Base-by-base conservation (phyloP, 2,113 vertebrate genomes). In the Labeo catla region DNA sequence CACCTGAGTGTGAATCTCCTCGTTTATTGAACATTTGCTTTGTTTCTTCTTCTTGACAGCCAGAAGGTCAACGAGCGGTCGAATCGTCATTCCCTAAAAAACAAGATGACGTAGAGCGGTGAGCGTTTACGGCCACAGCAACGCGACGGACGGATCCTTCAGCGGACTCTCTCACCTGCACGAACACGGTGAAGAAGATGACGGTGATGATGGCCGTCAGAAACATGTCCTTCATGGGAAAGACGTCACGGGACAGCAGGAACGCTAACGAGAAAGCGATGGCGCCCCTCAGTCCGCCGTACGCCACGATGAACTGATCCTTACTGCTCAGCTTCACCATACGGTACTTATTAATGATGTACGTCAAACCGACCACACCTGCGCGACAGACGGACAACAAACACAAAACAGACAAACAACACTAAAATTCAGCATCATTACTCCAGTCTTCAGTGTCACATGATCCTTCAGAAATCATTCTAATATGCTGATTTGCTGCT, bases 1-100 rank as follows among this genome's bases (percentile, higher is more conserved):
- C 91, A 99, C 98, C 97, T 98, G 97, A 0, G 96, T 97, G 94
- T 99, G 97, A 90, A 99, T 98, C 95, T 99, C 98, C 91, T 99
- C 98, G 0, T 98, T 98, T 90, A 99, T 98, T 39, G 98, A 97
- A n/a, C 92, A 92, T 83, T 97, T 98, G 0, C 93, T 95, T 87
- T 97, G 95, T 13, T 96, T 96, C 92, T 97, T 98, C 93, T 94
- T 98, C 95, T 99, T 99, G 91, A 99, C 98, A 0, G 96, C 98
- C 86, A 99, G 90, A 52, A 99, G 96, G 83, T 99, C 97, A 88
- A 99, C 97, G 91, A 99, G 89, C 21, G 98, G 98, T 36, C 96
- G 95, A 89, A 99, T 99, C 21, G 98, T 99, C 97, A 99, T 99
- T 47, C 98, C 98, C 98, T 99, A 82, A 72, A 81, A 86, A 8